These are phyloP conservation scores for Patella depressa DNA, from an alignment of 2,888 invertebrate species.

Conservation along the genomic window DNA sequence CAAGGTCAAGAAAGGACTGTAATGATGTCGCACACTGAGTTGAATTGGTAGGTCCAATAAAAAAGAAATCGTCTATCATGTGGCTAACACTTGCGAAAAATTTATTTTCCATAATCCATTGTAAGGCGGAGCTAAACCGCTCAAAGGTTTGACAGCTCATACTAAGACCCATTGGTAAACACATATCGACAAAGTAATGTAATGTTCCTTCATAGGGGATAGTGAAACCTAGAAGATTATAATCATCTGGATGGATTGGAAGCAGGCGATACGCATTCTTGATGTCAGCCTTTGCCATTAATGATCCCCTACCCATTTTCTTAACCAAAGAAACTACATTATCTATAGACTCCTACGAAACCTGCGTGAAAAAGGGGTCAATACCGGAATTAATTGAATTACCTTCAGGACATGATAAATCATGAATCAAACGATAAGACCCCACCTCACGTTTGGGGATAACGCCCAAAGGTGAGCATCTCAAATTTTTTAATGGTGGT, in stretches of 20 bases:
- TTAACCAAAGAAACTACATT: neutral
- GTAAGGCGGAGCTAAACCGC: conserved; percentile 10
- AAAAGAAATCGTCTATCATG: neutral
- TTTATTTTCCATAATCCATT: conserved; percentile 2
- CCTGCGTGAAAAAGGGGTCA: neutral
- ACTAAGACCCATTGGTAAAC: conserved; percentile 8
- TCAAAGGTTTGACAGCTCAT: conserved; percentile 3
- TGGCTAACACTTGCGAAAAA: neutral
- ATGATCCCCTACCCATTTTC: neutral
- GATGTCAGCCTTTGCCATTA: conserved; percentile 8
- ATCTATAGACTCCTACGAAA: neutral
- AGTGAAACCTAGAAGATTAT: neutral
- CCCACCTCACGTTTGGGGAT: neutral
- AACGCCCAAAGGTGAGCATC: neutral
- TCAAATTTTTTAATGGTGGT: neutral
- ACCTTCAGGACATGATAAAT: neutral
- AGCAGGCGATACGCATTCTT: neutral
- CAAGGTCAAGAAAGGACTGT: neutral
- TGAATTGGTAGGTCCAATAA: neutral
- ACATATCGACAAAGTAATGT: conserved; percentile 3
- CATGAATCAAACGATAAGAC: neutral
- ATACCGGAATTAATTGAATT: neutral
- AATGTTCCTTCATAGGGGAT: neutral
- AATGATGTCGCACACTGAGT: neutral
- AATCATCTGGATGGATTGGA: too few species aligned